Evolutionary conservation across 2,888 invertebrate species (phyloP).

Genomic region (Helleia helle): DNA sequence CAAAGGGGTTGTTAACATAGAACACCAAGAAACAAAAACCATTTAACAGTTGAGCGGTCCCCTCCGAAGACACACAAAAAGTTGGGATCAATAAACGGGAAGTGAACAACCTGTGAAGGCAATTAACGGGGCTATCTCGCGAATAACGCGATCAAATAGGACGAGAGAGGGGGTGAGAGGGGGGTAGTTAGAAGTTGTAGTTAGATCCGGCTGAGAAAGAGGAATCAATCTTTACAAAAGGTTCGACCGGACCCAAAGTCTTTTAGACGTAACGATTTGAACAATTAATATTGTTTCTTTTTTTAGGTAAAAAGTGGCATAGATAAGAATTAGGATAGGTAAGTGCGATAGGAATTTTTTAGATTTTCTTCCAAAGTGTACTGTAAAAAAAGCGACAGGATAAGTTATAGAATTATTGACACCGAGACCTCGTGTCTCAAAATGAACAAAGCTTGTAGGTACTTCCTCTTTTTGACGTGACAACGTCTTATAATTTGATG

Average conservation of each 20-base stretch:
- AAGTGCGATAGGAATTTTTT: too few relatives aligned
- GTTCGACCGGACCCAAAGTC: slow-evolving; percentile 35
- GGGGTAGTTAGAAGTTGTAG: slow-evolving; percentile 31
- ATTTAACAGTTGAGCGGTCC: slow-evolving; percentile 45
- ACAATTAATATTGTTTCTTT: too few relatives aligned
- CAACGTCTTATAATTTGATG: too few relatives aligned
- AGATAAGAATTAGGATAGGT: too few relatives aligned
- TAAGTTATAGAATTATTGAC: too few relatives aligned
- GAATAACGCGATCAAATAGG: slow-evolving; percentile 56
- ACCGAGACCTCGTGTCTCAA: too few relatives aligned
- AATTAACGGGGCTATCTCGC: slow-evolving; percentile 64
- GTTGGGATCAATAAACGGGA: slow-evolving; percentile 52
- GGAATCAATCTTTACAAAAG: slow-evolving; percentile 60
- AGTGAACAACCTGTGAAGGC: slow-evolving; percentile 32
- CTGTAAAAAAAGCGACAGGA: too few relatives aligned
- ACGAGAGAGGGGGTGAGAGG: slow-evolving; percentile 14
- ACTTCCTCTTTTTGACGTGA: too few relatives aligned
- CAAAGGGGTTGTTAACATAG: slow-evolving; percentile 27
- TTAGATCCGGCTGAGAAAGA: slow-evolving; percentile 36
- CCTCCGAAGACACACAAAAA: slow-evolving; percentile 59
- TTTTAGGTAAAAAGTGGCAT: too few relatives aligned
- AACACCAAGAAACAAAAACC: slow-evolving; percentile 36
- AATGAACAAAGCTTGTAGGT: too few relatives aligned
- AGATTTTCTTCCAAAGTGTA: too few relatives aligned
- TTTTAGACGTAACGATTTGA: slow-evolving; percentile 22